A percentile compares a stretch with the other conserved stretches of the same genome.
Conservation (phyloP, 2,888 invertebrate species). For the Drosophila mulleri region DNA sequence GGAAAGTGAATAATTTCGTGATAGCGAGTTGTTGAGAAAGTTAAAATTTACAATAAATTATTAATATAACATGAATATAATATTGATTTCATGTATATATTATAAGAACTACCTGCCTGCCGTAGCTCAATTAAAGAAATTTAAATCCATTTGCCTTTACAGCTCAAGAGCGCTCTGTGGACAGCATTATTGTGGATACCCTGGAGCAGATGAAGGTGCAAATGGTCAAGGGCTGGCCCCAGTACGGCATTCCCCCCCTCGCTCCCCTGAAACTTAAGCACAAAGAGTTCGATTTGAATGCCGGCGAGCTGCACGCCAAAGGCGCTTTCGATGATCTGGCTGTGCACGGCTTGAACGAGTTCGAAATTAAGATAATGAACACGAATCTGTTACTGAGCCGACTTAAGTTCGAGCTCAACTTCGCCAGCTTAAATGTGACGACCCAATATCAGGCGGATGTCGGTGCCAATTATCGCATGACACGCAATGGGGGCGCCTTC, state of each 20-base stretch:
- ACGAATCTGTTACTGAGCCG: slow-evolving; percentile 58
- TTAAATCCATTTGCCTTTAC: neutral
- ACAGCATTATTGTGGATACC: slow-evolving; percentile 53
- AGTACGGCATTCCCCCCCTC: slow-evolving; percentile 74
- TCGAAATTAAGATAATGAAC: slow-evolving; percentile 62
- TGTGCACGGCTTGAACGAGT: slow-evolving; percentile 74
- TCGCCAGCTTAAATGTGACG: slow-evolving; percentile 59
- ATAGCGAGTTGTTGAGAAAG: too few relatives aligned
- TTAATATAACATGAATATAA: neutral
- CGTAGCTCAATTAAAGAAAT: too few relatives aligned
- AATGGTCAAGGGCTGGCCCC: slow-evolving; percentile 75
- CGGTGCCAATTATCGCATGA: slow-evolving; percentile 42
- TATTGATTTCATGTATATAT: neutral
- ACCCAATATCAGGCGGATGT: slow-evolving; percentile 70
- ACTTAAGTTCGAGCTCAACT: slow-evolving; percentile 64
- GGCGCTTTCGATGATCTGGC: slow-evolving; percentile 63
- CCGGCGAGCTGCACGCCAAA: slow-evolving; percentile 40
- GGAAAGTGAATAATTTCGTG: neutral
- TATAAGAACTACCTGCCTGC: too few relatives aligned
- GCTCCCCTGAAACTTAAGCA: slow-evolving; percentile 68
- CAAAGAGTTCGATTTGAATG: slow-evolving; percentile 49
- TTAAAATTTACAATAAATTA: neutral
- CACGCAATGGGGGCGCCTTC: slow-evolving; percentile 72
- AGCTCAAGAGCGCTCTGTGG: slow-evolving; percentile 66
- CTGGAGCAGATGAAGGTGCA: slow-evolving; percentile 60